Evolutionary conservation across 2,113 vertebrate genomes (phyloP).

Genomic region (Conger conger): DNA sequence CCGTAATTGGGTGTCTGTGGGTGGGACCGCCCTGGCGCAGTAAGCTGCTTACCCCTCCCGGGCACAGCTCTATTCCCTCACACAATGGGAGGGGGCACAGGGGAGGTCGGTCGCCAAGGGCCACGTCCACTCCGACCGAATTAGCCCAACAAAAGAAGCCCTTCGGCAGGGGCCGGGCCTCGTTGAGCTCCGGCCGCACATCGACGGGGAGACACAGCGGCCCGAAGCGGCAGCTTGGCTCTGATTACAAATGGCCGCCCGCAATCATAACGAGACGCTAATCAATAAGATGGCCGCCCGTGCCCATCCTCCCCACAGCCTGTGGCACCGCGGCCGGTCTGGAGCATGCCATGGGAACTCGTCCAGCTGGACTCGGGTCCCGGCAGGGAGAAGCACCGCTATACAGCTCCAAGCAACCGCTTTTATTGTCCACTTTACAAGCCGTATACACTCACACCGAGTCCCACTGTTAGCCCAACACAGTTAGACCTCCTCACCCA

Average conservation of each 20-base stretch:
- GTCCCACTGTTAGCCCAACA: conserved; percentile 9
- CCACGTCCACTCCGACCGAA: conserved; percentile 86
- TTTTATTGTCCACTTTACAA: conserved; percentile 46
- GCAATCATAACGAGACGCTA: conserved; percentile 19
- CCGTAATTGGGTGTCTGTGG: background rate
- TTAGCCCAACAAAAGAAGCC: conserved; percentile 83
- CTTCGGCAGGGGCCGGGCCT: conserved; percentile 79
- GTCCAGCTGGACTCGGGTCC: conserved; percentile 5
- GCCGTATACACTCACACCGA: conserved; percentile 45
- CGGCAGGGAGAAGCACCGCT: conserved; percentile 12
- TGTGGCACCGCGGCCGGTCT: background rate
- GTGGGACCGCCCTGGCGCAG: conserved; percentile 71
- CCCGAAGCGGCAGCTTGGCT: conserved; percentile 69
- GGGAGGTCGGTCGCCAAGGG: conserved; percentile 74
- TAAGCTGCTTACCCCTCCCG: conserved; percentile 84
- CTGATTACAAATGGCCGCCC: conserved; percentile 32
- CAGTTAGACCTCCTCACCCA: background rate
- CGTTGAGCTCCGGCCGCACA: conserved; percentile 79
- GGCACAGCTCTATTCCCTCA: conserved; percentile 86
- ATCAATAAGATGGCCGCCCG: conserved; percentile 23
- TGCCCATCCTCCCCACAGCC: background rate
- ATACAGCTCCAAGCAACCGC: conserved; percentile 35
- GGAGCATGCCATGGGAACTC: background rate
- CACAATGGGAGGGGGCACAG: conserved; percentile 84
- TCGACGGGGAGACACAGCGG: conserved; percentile 79